Conservation (phyloP, 2,113 vertebrate genomes). For the Cnemophilus loriae region DNA sequence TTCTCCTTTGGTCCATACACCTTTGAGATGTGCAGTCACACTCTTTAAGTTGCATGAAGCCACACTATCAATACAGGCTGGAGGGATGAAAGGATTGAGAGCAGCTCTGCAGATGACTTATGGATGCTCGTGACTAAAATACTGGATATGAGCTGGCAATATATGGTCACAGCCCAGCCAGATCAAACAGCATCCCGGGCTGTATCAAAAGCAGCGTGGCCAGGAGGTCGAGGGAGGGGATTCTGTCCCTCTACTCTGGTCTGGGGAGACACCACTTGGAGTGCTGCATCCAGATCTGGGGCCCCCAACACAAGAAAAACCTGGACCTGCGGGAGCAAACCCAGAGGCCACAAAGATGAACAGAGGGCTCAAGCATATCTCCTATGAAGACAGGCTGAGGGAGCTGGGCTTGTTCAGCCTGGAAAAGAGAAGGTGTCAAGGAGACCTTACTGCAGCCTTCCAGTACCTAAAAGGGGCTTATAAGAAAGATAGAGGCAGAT, state of each 20-base stretch:
- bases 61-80: neutral
- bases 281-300: neutral
- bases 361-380: neutral
- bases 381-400: neutral
- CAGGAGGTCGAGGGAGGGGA: neutral
- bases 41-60: neutral
- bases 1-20: neutral
- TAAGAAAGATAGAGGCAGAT: neutral
- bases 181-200: neutral
- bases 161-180: neutral
- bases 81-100: neutral
- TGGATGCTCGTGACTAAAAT: neutral
- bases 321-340: neutral
- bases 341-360: neutral
- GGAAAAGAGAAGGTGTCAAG: neutral
- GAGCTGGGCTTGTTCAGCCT: neutral
- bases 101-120: neutral
- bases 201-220: fast-evolving
- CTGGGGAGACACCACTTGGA: neutral
- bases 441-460: neutral
- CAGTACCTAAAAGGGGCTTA: neutral
- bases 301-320: neutral
- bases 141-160: neutral
- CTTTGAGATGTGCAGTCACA: neutral
- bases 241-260: neutral